Base-by-base conservation (phyloP, 2,797 vertebrate species). In the Lacerta viridis region DNA sequence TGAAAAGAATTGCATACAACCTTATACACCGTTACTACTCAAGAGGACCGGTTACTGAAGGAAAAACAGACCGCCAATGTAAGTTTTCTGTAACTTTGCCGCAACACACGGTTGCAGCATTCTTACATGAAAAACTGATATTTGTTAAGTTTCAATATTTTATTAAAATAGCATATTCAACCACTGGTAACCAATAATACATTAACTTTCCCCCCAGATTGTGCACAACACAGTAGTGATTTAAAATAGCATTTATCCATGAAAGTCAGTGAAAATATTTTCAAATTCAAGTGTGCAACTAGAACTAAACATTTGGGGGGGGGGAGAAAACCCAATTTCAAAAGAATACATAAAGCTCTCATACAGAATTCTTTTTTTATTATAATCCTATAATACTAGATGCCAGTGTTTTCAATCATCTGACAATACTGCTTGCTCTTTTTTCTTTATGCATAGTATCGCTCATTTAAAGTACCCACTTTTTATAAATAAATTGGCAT, bases 121-220 rank as follows among this genome's bases (percentile, higher is more conserved):
- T 18, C 87, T 69, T 55, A 94, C 78, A 74, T 83, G 89, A 86
- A 94, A 91, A 46, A 66, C 0, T 27, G 83, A 27, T n/a, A 90
- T 89, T 78, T 0, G 83, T 84, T 84, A 92, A 94, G 89, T 97
- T 97, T 97, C 97, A 98, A 95, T 98, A 97, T 98, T 99, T 99
- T 98, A 98, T 98, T 98, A 99, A 99, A 99, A 99, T 99, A 98
- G 96, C 96, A 97, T 98, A 97, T 98, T 98, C 96, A 95, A 95
- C 95, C 97, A 97, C 89, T 95, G 93, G 95, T 96, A 97, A 97
- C 95, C 95, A 96, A 95, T 97, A 97, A 97, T 97, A 96, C 92
- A 91, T 97, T 97, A 96, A 96, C 95, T 94, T 94, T 96, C 66
- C 84, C 84, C 71, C 83, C 95, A 93, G 90, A 96, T 94, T 94